Conservation (phyloP, 2,888 invertebrate genomes). For the Gymnocheta viridis region DNA sequence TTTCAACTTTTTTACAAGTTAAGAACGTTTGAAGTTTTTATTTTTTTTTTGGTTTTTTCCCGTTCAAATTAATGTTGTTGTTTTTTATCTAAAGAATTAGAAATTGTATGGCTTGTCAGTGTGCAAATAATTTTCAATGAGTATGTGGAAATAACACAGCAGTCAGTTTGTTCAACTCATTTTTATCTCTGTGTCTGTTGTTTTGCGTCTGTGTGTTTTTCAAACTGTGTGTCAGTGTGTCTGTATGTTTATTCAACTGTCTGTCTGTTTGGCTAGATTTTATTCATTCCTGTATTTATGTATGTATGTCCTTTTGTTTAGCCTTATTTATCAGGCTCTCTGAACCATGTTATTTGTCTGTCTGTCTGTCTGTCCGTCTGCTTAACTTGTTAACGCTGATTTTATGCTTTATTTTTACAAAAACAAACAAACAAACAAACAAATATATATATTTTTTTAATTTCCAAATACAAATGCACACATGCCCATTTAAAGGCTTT, state of each 20-base stretch:
- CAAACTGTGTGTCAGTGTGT: too few species aligned
- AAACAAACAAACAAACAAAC: not conserved
- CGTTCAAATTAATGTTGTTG: not conserved
- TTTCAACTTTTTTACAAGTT: not conserved
- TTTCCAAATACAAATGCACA: not conserved
- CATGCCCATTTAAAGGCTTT: not conserved
- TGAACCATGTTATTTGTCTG: constrained; percentile 43
- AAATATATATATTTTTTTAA: not conserved
- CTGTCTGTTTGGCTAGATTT: not conserved
- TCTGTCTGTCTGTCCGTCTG: constrained; percentile 48
- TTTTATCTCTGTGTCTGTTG: not conserved
- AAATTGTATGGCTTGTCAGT: not conserved
- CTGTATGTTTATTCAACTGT: not conserved
- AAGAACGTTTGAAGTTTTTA: not conserved
- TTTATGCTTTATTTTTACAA: constrained; percentile 10
- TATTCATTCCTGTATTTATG: not conserved
- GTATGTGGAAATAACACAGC: constrained; percentile 1
- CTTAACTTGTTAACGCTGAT: constrained; percentile 55
- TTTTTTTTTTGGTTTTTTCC: not conserved
- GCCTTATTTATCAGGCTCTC: constrained; percentile 21
- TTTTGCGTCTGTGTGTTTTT: not conserved
- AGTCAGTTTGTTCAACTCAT: constrained; percentile 29
- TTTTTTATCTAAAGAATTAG: constrained; percentile 11
- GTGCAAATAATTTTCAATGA: constrained; percentile 9
- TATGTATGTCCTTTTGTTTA: constrained; percentile 12